Conservation (phyloP, 1,140 invertebrate species). For the Anadara kagoshimensis region DNA sequence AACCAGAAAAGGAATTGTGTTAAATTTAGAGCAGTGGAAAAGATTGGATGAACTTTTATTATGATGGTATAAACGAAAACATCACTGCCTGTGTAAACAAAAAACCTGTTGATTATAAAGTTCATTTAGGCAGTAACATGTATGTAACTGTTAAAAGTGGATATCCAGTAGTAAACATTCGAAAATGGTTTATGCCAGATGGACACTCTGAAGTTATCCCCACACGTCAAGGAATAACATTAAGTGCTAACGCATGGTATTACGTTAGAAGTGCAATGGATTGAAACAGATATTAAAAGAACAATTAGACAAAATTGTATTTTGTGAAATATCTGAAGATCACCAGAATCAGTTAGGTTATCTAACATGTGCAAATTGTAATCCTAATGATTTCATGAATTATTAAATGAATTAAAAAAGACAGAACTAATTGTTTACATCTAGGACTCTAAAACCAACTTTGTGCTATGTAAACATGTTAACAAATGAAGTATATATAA, state of each 20-base stretch:
- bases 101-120: background rate
- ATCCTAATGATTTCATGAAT: constrained; percentile 1
- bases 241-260: constrained; percentile 7
- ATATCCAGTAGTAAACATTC: constrained; percentile 7
- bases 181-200: constrained; percentile 7
- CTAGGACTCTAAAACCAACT: too few species aligned
- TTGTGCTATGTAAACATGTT: too few species aligned
- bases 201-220: background rate
- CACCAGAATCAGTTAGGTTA: constrained; percentile 23
- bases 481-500: too few species aligned
- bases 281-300: background rate
- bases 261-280: constrained; percentile 6
- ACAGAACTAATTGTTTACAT: background rate
- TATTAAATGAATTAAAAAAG: background rate
- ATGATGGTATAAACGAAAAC: background rate
- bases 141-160: constrained; percentile 3
- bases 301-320: background rate
- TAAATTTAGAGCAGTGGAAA: constrained; percentile 3
- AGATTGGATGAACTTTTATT: too few species aligned
- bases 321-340: constrained; percentile 12
- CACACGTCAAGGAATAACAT: constrained; percentile 1
- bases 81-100: background rate
- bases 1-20: background rate
- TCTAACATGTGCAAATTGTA: background rate
- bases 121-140: constrained; percentile 1